Base-by-base conservation (phyloP, 2,797 vertebrate species). In the Enteromius anoplus region DNA sequence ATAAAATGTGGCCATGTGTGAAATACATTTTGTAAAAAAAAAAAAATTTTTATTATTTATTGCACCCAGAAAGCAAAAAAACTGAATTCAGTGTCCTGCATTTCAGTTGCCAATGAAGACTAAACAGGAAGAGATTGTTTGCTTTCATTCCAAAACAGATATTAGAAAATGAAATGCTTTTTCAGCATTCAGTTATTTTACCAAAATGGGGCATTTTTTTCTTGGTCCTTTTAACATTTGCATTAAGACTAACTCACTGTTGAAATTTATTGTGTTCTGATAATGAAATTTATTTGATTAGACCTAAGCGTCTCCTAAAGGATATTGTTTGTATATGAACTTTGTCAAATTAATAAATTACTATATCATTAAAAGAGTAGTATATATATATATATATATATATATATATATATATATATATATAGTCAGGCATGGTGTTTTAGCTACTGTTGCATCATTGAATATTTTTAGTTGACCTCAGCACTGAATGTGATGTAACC, bases 91-190 rank as follows among this genome's bases (percentile, higher is more conserved):
- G 19, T 34, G 19, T 37, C 29, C 19, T 55, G 29, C 21, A 53
- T 73, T 73, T 37, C 29, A 53, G 5, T 55, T 73, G n/a, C n/a
- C n/a, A n/a, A n/a, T n/a, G 49, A 55, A 75, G 10, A 14, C 29
- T 75, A n/a, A 75, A 55, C 71, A 15, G 49, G 71, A 75, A 53
- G 19, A 55, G 32, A 55, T 37, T 75, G 32, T 34, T 73, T 73
- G 10, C 55, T 75, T 75, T 53, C 32, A 37, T 14, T 6, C 29
- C 49, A 75, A 37, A 15, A 55, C 49, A 4, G 0, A n/a, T 8
- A 5, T 34, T 55, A n/a, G 1, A 37, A 73, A 51, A 53, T 1
- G 32, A 72, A 51, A 73, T 21, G 3, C 4, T 34, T 34, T 51
- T 73, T 21, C 10, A n/a, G 29, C 5, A 55, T 15, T 15, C 10